Evolutionary conservation across 2,113 vertebrate species (phyloP), one percentile per base, ranked within the genome.

Genomic region (Cichladusa arquata): DNA sequence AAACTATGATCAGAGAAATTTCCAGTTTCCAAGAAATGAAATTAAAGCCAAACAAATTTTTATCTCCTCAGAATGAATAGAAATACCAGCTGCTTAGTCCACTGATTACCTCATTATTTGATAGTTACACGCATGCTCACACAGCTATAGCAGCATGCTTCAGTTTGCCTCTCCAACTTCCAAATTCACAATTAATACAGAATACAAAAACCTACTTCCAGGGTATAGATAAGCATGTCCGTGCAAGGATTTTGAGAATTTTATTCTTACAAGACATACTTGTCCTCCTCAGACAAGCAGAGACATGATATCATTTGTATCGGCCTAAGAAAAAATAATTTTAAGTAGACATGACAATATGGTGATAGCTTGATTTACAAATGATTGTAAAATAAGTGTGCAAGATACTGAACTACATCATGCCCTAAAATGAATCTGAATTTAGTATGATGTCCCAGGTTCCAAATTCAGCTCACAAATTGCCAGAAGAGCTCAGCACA

Each of bases 321-420:
- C 71, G 11, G 44, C 77, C 61, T 67, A 79, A 94, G 58, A 74
- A 94, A 93, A 91, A 82, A 23, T 56, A 90, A 78, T 80, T 86
- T 19, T 73, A 66, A 80, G 28, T 66, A 45, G 50, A 74, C 29
- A 54, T 60, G 64, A 45, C 72, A 76, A 70, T 0, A 3, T 2
- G 0, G 16, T 86, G n/a, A 84, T 51, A 69, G 44, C 11, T 74
- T 81, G 48, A 76, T 74, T 91, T 42, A 26, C 53, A 93, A 77
- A 74, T 51, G 4, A 24, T 50, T 34, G 34, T 61, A 87, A 86
- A 51, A 66, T 64, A 73, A 83, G 9, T 36, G 42, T 82, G 45
- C n/a, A 76, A 77, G 47, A 34, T 44, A 65, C 12, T 50, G 74
- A 73, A 86, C 54, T 73, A 40, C 6, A 53, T 80, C 15, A 48